phyloP scores from a whole-genome alignment of 2,888 invertebrate species.

The Crioceris asparagi region DNA sequence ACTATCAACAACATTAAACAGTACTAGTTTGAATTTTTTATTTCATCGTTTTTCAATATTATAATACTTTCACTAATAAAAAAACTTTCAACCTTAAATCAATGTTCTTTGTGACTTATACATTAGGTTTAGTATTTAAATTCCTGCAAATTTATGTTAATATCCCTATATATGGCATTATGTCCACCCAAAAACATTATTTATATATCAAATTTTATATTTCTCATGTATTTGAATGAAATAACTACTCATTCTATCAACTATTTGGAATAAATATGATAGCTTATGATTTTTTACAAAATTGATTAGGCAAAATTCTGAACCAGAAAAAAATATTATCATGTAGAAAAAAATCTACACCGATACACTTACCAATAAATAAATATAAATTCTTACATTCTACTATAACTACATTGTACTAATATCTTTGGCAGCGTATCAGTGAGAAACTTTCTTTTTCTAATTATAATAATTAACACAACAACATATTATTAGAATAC shows the following conservation, averaged over 20 bases:
- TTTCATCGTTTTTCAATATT: constrained; percentile 40
- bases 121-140: constrained; percentile 34
- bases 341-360: no score
- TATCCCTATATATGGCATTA: constrained; percentile 31
- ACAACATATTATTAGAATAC: neutral
- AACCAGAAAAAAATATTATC: neutral
- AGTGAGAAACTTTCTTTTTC: no score
- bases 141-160: constrained; percentile 36
- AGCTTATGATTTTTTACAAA: neutral
- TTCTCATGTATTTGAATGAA: no score
- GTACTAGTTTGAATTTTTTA: constrained; percentile 40
- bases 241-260: no score
- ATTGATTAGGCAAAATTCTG: neutral
- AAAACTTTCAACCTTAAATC: constrained; percentile 38
- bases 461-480: no score
- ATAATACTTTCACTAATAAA: constrained; percentile 41
- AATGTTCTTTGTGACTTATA: constrained; percentile 37
- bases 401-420: no score
- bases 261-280: no score
- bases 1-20: constrained; percentile 40
- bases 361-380: no score
- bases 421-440: no score
- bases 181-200: constrained; percentile 33
- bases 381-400: no score
- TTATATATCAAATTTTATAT: no score